A percentile compares a stretch with the other conserved stretches of the same genome.
These are phyloP conservation scores for Catharus ustulatus DNA, from an alignment of 2,797 vertebrate species.

Conservation along the genomic window DNA sequence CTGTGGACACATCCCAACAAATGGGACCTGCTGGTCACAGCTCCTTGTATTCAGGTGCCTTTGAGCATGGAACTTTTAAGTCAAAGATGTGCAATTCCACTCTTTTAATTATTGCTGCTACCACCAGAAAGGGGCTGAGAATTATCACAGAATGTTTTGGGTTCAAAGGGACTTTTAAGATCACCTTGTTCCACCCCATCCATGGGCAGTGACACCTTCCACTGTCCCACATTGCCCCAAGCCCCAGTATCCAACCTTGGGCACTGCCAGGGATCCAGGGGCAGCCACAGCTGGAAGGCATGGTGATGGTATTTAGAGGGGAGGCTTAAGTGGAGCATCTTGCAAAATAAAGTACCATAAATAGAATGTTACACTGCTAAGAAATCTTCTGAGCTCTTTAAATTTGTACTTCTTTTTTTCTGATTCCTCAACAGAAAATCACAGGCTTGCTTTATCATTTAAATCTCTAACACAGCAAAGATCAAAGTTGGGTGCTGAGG, in stretches of 20 bases:
- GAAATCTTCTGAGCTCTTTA: not conserved
- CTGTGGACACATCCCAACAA: not conserved
- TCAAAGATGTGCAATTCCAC: not conserved
- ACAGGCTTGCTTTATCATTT: not conserved
- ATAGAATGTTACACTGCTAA: not conserved
- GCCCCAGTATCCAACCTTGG: fast-evolving
- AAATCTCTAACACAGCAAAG: conserved; percentile 17
- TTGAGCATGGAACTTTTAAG: no score
- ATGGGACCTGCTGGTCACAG: not conserved
- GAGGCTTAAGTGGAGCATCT: not conserved
- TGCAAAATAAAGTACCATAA: not conserved
- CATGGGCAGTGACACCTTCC: not conserved
- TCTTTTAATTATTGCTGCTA: not conserved
- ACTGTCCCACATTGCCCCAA: fast-evolving
- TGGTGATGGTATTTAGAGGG: not conserved
- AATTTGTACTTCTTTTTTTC: conserved; percentile 13
- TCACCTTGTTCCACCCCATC: not conserved
- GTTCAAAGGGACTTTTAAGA: not conserved
- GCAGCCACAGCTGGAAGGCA: not conserved
- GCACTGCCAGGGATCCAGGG: not conserved
- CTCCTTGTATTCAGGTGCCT: not conserved
- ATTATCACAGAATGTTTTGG: not conserved
- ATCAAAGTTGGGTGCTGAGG: not conserved
- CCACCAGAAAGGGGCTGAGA: not conserved
- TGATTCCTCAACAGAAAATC: conserved; percentile 20